Percentiles rank a stretch among this genome's conserved stretches.
Evolutionary conservation across 2,797 vertebrate genomes (phyloP).

Genomic region (Tauraco hartlaubi): DNA sequence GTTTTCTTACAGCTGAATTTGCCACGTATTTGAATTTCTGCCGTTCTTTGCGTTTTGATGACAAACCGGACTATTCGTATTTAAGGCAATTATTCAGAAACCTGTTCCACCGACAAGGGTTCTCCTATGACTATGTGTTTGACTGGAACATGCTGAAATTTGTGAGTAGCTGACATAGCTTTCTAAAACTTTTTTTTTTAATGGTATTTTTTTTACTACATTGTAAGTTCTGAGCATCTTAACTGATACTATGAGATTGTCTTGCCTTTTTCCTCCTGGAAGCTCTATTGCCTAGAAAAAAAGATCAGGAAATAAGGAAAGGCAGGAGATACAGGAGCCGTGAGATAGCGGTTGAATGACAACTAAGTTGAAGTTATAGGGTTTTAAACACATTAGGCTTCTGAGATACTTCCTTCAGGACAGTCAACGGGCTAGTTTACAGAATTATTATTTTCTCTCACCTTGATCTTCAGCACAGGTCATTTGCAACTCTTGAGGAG

Average conservation of each 20-base stretch:
- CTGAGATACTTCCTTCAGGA: neutral
- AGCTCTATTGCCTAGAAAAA: neutral
- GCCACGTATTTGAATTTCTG: conserved; percentile 97
- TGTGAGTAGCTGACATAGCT: conserved; percentile 82
- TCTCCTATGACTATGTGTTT: conserved; percentile 96
- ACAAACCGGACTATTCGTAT: conserved; percentile 97
- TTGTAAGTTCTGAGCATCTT: neutral
- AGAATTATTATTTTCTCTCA: neutral
- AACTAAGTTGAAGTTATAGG: neutral
- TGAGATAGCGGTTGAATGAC: neutral
- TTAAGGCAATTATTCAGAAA: conserved; percentile 95
- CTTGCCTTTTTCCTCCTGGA: neutral
- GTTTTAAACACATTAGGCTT: neutral
- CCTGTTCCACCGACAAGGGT: conserved; percentile 95
- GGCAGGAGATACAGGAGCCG: neutral
- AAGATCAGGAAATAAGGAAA: neutral
- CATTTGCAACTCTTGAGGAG: neutral
- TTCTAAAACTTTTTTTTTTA: neutral
- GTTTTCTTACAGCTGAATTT: conserved; percentile 88
- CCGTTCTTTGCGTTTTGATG: conserved; percentile 94
- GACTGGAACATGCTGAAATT: conserved; percentile 99
- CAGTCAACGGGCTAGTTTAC: neutral
- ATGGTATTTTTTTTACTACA: neutral
- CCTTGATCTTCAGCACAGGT: neutral
- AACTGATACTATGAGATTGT: neutral